Evolutionary conservation across 2,113 vertebrate genomes (phyloP), one percentile per base, ranked within the genome.

Genomic region (Triplophysa siluroides): DNA sequence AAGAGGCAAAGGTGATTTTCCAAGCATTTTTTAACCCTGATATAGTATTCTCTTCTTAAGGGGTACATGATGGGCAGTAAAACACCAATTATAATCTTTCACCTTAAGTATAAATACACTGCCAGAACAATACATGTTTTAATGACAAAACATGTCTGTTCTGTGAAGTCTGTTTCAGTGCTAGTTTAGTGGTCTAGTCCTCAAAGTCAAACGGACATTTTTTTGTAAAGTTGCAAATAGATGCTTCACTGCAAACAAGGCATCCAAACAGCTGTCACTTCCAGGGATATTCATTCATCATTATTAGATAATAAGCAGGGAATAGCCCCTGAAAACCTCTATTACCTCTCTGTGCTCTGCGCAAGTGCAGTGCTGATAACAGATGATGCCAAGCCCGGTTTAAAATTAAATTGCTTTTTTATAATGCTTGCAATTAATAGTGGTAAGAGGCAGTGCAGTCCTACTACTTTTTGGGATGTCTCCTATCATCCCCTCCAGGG

Each of bases 251-350:
- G 71, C 81, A 69, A 50, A 84, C 86, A 89, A 87, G 86, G 65
- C 71, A 58, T 90, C 86, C 86, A 88, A 92, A 90, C 92, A 93
- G 88, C 91, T 92, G 91, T 94, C 92, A 92, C 88, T 91, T 90
- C 38, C 60, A 45, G 26, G 84, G 82, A 58, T 80, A 87, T 90
- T 88, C 91, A 94, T 93, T 92, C 87, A 92, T 94, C 92, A 94
- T 91, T 91, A 92, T 93, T 93, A 92, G 88, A 90, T 90, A 88
- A 91, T 92, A 92, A 90, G 87, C 83, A 82, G 87, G 87, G 88
- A 91, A 89, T 85, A 87, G 88, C 85, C 90, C 86, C 89, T 81
- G 79, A 88, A 93, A 90, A 88, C 88, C 89, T 87, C 88, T 82
- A 88, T 90, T 91, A 90, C 90, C 87, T 91, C 87, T 85, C 84